A percentile compares a stretch with the other conserved stretches of the same genome.
These are phyloP conservation scores for Beaufortia kweichowensis DNA, from an alignment of 2,113 vertebrate genomes.

Conservation along the genomic window DNA sequence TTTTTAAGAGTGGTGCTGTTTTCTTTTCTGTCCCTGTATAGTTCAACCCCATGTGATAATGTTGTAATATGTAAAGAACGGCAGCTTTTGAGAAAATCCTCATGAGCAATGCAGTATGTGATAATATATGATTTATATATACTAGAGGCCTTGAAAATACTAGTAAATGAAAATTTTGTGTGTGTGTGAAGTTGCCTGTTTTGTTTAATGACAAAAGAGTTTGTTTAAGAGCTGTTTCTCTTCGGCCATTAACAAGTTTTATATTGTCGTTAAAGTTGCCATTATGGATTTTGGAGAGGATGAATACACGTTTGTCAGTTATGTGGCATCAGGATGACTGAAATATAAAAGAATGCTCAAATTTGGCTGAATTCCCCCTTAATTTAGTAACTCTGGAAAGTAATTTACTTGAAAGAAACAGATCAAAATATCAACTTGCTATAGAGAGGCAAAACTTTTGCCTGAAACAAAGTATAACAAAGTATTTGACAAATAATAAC, in stretches of 20 bases:
- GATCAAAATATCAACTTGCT: too few relatives aligned
- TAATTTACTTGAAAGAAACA: too few relatives aligned
- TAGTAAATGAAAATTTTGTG: not conserved
- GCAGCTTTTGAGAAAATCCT: constrained; percentile 32
- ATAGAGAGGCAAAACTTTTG: too few relatives aligned
- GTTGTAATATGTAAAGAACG: constrained; percentile 37
- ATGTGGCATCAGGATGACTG: too few relatives aligned
- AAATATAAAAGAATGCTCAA: too few relatives aligned
- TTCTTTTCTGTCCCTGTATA: constrained; percentile 39
- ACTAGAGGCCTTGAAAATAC: too few relatives aligned
- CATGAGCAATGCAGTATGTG: not conserved
- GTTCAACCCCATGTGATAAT: constrained; percentile 31
- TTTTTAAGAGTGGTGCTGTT: constrained; percentile 37
- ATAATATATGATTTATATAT: not conserved
- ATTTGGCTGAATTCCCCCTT: too few relatives aligned
- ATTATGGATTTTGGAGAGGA: not conserved
- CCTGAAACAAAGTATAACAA: too few relatives aligned
- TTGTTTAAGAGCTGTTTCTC: not conserved
- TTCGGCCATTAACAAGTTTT: constrained; percentile 2
- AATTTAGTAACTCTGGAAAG: too few relatives aligned
- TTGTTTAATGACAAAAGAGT: not conserved
- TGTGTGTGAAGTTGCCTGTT: not conserved
- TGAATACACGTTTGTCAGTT: too few relatives aligned
- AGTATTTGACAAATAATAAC: too few relatives aligned
- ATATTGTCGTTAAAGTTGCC: not conserved